Base-by-base conservation (phyloP, 1,140 invertebrate species). In the Neelides sp. region DNA sequence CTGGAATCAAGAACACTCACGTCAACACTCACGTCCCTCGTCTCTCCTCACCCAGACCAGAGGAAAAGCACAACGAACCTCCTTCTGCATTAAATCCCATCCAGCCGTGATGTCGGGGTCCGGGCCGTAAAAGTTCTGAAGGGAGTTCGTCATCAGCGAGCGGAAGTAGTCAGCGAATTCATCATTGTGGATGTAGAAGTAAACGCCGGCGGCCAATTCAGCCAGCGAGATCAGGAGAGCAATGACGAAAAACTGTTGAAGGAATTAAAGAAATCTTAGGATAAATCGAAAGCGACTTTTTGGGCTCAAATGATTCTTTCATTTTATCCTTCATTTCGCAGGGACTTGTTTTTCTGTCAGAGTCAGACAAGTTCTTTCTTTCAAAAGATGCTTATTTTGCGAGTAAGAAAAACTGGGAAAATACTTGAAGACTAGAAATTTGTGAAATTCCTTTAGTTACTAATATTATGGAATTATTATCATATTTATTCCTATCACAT, bases 191-290 rank as follows among this genome's bases (percentile, higher is more conserved):
- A 74, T 72, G 64, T 78, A 82, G 19, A 77, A 75, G 81, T 82
- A 85, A 49, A 77, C 73, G 32, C 74, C 80, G 42, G 78, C 78
- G 1, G 81, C 79, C 30, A 83, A 73, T 72, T 85, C 79, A 17
- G 78, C 79, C n/a, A 84, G 80, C 61, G 85, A 71, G 36, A 84
- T 76, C n/a, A 85, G 71, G 34, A 86, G 65, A 36, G 85, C 70
- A 35, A 82, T 73, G 55, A 78, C 78, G 64, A 83, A 80, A 66
- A 82, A 85, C 73, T 81, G 66, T 30, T 72, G 71, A 60, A 53
- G 64, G 64, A 60, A 64, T n/a, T 47, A 50, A 15, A 23, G 42
- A 47, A 55, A 37, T 36, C 24, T 22, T 28, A 26, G 7, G 10
- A 10, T 43, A 12, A 22, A 34, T 37, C 8, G 23, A 39, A n/a